Conservation (phyloP, 2,797 vertebrate species). For the Syndactyla subalaris region DNA sequence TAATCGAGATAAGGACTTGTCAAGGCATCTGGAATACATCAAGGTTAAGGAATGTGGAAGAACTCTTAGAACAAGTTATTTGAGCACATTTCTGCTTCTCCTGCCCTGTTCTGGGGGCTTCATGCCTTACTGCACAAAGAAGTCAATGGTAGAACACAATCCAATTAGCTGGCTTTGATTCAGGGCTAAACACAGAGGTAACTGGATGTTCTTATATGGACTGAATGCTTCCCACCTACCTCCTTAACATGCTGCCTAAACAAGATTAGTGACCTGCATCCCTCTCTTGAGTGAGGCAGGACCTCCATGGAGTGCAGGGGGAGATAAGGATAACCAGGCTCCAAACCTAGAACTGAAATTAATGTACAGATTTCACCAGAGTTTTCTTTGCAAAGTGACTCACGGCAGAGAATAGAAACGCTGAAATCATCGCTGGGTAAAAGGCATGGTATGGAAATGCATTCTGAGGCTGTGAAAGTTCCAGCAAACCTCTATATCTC, state of each 20-base stretch:
- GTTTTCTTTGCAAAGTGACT: not conserved
- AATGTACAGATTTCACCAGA: not conserved
- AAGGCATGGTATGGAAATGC: not conserved
- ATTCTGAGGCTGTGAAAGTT: not conserved
- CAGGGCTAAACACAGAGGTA: not conserved
- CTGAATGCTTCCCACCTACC: not conserved
- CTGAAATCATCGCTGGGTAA: not conserved
- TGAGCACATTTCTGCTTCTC: not conserved
- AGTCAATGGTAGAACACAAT: not conserved
- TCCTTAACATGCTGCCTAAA: not conserved
- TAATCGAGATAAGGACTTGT: not conserved
- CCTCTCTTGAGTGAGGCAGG: not conserved
- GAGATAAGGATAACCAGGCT: not conserved
- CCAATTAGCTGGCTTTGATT: not conserved
- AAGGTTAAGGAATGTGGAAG: not conserved
- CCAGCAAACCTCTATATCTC: not conserved
- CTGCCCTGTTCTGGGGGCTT: not conserved
- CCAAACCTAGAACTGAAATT: not conserved
- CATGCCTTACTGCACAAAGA: not conserved
- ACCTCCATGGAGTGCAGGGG: not conserved
- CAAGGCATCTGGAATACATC: not conserved
- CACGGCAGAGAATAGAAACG: not conserved
- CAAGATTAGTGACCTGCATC: not conserved
- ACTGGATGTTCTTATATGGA: not conserved
- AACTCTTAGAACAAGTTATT: not conserved